Evolutionary conservation across 2,888 invertebrate genomes (phyloP), one percentile per base, ranked within the genome.

Genomic region (Drosophila koepferae): DNA sequence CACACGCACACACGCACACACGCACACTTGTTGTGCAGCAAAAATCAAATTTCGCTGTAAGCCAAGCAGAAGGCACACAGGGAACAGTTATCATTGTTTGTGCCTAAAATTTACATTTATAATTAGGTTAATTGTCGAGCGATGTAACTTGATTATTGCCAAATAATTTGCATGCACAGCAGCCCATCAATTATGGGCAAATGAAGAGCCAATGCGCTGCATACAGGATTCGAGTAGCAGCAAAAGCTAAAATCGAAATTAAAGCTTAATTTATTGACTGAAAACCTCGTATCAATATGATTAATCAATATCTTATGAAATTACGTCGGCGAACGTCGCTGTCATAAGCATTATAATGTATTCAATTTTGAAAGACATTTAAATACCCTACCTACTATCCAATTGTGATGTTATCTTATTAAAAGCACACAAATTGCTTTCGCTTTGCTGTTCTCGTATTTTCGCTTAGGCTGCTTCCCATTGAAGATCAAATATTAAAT

Each of bases 111-210:
- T 89, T 85, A 68, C 85, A 89, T 89, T 78, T 79, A 79, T 87
- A 88, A 87, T 87, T 84, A 86, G 82, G 81, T 82, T 88, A 87
- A 81, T 84, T 88, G 82, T 86, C 77, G 68, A 69, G 76, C 81
- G 79, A 53, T 63, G 72, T 64, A 82, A 82, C 77, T 85, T 82
- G 74, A 82, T 86, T 85, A 84, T 82, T 68, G 68, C 77, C 65
- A 70, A 70, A 74, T 59, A 84, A 86, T 85, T 86, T 86, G 86
- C 81, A 84, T 85, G 77, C 69, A 44, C 71, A 65, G 62, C 58
- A 54, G 64, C 55, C 63, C 65, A 60, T 72, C 64, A 84, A 84
- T 81, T 84, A 85, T 79, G 74, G 60, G 56, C 60, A 74, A 77
- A 72, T 79, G 71, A 72, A 80, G 66, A 71, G 63, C 83, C 63